Evolutionary conservation across 2,797 vertebrate species (phyloP).

Genomic region (Selene dorsalis): DNA sequence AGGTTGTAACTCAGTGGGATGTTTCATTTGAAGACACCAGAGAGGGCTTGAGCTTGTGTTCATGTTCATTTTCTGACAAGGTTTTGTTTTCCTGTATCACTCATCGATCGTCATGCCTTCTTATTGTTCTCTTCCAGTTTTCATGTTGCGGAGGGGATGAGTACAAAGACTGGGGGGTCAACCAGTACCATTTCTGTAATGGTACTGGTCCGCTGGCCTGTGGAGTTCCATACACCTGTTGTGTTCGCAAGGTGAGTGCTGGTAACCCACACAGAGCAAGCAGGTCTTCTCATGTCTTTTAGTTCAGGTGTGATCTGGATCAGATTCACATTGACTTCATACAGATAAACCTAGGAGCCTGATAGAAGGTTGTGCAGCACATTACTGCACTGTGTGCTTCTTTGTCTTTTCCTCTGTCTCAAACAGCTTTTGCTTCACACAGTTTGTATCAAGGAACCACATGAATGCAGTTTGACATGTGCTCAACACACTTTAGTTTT

Average conservation of each 20-base stretch:
- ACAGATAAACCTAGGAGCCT: not conserved
- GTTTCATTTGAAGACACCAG: not conserved
- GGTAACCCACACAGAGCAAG: not conserved
- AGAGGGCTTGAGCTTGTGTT: not conserved
- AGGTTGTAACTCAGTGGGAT: not conserved
- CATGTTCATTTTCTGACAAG: not conserved
- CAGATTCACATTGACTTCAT: not conserved
- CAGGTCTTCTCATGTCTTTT: not conserved
- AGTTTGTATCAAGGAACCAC: not conserved
- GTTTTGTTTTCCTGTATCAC: constrained; percentile 2
- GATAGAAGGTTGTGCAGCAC: not conserved
- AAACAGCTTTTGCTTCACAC: not conserved
- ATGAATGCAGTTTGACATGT: not conserved
- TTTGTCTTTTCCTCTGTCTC: not conserved
- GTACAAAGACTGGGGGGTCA: constrained; percentile 91
- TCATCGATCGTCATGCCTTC: not conserved
- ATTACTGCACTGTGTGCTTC: not conserved
- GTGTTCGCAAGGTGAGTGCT: constrained; percentile 80
- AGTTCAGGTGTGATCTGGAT: not conserved
- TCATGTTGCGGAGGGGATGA: constrained; percentile 93
- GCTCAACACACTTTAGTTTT: not conserved
- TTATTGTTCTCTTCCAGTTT: constrained; percentile 80
- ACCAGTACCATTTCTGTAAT: constrained; percentile 92
- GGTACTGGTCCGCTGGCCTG: constrained; percentile 89
- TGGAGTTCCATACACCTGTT: constrained; percentile 93